Conservation (phyloP, 1,140 invertebrate species). For the Phortica variegata region DNA sequence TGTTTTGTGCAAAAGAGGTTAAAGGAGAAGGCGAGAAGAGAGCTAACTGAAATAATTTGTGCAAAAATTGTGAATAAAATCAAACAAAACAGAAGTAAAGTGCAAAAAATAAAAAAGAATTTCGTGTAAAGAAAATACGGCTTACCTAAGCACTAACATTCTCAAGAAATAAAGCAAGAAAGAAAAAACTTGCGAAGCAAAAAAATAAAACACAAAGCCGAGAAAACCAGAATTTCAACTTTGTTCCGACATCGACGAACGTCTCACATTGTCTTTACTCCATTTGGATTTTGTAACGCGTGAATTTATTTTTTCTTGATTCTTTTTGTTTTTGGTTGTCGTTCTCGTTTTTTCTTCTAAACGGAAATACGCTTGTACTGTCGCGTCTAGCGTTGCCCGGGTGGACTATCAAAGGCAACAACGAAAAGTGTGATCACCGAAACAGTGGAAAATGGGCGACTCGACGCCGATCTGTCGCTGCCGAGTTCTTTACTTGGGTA, state of each 20-base stretch:
- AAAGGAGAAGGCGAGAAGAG: slow-evolving; percentile 3
- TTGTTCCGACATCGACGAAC: slow-evolving; percentile 24
- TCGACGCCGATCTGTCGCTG: slow-evolving; percentile 93
- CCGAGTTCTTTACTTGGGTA: slow-evolving; percentile 96
- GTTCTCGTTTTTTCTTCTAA: too few species aligned
- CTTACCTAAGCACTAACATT: slow-evolving; percentile 50
- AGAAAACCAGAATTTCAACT: slow-evolving; percentile 54
- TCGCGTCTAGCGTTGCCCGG: slow-evolving; percentile 5
- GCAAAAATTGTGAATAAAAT: slow-evolving; percentile 7
- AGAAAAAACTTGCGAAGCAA: slow-evolving; percentile 17
- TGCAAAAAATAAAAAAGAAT: slow-evolving; percentile 5
- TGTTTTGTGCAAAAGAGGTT: slow-evolving; percentile 7
- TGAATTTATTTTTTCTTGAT: too few species aligned
- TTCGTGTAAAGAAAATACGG: slow-evolving; percentile 10
- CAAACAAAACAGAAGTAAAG: slow-evolving; percentile 2
- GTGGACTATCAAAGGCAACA: slow-evolving; percentile 9
- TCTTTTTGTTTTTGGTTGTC: neutral
- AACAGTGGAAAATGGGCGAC: slow-evolving; percentile 55
- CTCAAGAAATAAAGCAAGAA: slow-evolving; percentile 39
- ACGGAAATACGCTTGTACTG: slow-evolving; percentile 20
- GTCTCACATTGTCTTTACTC: slow-evolving; percentile 2
- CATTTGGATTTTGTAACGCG: too few species aligned
- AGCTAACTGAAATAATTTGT: too few species aligned
- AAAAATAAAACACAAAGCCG: slow-evolving; percentile 41
- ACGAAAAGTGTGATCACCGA: slow-evolving; percentile 5